Evolutionary conservation across 2,797 vertebrate genomes (phyloP).

Genomic region (Micromesistius poutassou): DNA sequence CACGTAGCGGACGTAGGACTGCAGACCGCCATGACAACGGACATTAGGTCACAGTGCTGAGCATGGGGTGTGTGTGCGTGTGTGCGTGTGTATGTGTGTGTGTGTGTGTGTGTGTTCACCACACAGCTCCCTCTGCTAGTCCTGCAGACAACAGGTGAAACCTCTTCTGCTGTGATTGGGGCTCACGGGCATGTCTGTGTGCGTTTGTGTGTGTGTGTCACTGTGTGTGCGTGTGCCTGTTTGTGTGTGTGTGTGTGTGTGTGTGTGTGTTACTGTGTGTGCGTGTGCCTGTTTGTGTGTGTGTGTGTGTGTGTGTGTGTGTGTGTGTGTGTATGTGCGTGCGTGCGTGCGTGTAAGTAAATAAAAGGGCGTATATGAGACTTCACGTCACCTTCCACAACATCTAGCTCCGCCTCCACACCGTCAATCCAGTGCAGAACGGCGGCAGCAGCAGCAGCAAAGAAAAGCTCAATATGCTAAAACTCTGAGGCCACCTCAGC

Average conservation of each 20-base stretch:
- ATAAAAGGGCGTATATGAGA: slow-evolving; percentile 47
- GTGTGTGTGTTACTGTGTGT: background rate
- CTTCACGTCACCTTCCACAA: slow-evolving; percentile 50
- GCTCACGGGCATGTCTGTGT: slow-evolving; percentile 45
- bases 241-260: background rate
- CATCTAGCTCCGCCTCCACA: slow-evolving; percentile 54
- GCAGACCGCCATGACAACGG: slow-evolving; percentile 63
- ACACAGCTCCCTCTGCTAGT: slow-evolving; percentile 57
- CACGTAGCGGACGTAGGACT: slow-evolving; percentile 24
- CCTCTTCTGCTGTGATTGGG: slow-evolving; percentile 66
- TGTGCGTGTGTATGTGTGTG: slow-evolving; percentile 68
- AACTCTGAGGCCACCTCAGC: slow-evolving; percentile 68
- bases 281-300: background rate
- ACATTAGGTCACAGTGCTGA: slow-evolving; percentile 71
- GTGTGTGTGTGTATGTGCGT: background rate
- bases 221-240: slow-evolving; percentile 27
- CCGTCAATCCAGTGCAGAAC: slow-evolving; percentile 67
- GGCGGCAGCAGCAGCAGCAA: slow-evolving; percentile 60
- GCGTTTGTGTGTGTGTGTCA: background rate
- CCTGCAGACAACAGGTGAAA: slow-evolving; percentile 63
- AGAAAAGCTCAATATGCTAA: slow-evolving; percentile 69
- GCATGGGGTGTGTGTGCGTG: slow-evolving; percentile 65
- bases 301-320: background rate
- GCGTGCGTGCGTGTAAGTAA: background rate
- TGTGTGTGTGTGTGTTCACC: slow-evolving; percentile 68